phyloP scores from a whole-genome alignment of 1,140 invertebrate genomes.

The Mesaphorura yosii region DNA sequence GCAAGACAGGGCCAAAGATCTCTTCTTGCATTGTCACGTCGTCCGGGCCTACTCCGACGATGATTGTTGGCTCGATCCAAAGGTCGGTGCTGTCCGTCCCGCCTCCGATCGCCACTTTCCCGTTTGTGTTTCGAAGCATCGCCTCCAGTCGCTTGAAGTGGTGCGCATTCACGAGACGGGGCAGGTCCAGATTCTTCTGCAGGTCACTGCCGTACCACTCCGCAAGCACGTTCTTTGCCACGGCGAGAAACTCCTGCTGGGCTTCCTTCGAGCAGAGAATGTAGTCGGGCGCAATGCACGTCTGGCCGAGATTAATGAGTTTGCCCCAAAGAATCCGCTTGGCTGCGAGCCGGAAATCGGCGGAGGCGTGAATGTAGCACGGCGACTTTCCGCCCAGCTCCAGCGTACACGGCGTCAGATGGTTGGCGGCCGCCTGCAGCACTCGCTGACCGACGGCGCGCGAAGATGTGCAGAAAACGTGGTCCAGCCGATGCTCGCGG shows the following conservation, averaged over 20 bases:
- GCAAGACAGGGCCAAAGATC: constrained; percentile 50
- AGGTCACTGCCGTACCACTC: constrained; percentile 46
- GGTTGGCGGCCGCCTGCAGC: constrained; percentile 45
- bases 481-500: constrained; percentile 48
- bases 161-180: constrained; percentile 17
- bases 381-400: constrained; percentile 52
- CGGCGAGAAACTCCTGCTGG: constrained; percentile 34
- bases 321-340: constrained; percentile 48
- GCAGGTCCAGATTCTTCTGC: constrained; percentile 39
- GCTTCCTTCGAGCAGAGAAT: constrained; percentile 40
- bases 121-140: constrained; percentile 11
- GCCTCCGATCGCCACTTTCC: constrained; percentile 39
- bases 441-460: constrained; percentile 45
- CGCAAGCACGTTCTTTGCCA: constrained; percentile 33
- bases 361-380: constrained; percentile 34
- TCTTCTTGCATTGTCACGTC: constrained; percentile 72
- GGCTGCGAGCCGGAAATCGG: constrained; percentile 30
- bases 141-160: constrained; percentile 18
- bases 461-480: constrained; percentile 54
- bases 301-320: constrained; percentile 37
- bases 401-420: constrained; percentile 52
- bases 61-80: constrained; percentile 42
- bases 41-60: constrained; percentile 13
- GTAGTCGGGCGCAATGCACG: constrained; percentile 51
- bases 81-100: constrained; percentile 36